Conservation (phyloP, 1,140 invertebrate species). For the Drosophila erecta region DNA sequence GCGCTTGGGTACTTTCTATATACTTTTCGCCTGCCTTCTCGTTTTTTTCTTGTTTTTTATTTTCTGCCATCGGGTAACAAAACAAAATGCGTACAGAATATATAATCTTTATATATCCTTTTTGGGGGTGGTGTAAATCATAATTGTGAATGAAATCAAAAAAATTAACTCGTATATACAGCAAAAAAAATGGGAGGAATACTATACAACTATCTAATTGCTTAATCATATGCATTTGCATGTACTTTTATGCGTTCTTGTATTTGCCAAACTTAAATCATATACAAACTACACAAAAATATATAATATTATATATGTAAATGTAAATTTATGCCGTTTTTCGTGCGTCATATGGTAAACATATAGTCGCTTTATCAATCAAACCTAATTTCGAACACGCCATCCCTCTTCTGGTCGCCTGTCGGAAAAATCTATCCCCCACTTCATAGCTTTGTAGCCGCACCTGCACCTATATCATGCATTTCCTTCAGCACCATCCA, state of each 20-base stretch:
- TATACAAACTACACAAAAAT: constrained; percentile 55
- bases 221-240: constrained; percentile 53
- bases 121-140: constrained; percentile 24
- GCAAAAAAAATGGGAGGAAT: constrained; percentile 40
- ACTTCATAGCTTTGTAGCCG: constrained; percentile 2
- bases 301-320: constrained; percentile 33
- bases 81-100: constrained; percentile 67
- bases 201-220: constrained; percentile 60
- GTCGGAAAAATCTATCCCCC: constrained; percentile 15
- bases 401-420: constrained; percentile 18
- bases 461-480: constrained; percentile 11
- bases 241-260: constrained; percentile 12
- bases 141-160: constrained; percentile 50
- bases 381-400: constrained; percentile 4
- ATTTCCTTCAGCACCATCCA: constrained; percentile 17
- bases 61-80: constrained; percentile 65
- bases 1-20: constrained; percentile 63
- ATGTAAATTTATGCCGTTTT: constrained; percentile 31
- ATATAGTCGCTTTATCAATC: constrained; percentile 7
- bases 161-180: constrained; percentile 68
- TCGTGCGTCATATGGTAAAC: constrained; percentile 6
- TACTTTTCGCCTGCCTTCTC: constrained; percentile 14
- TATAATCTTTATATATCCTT: constrained; percentile 31
- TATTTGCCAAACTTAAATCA: constrained; percentile 22
- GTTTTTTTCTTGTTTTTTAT: neutral